phyloP scores from a whole-genome alignment of 2,113 vertebrate genomes.

The Azemiops feae region DNA sequence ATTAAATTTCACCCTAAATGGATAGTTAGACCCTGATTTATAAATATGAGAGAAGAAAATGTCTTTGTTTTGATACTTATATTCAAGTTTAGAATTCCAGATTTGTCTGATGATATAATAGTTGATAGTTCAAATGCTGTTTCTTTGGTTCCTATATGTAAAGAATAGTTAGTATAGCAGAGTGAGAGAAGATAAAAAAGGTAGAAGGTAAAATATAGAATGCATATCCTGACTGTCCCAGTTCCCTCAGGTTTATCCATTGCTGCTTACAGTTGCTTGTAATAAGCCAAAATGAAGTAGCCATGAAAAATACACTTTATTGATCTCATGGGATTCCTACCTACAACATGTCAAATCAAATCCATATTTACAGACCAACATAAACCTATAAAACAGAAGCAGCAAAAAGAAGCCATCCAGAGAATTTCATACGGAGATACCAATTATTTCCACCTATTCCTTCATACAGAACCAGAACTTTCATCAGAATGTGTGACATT shows the following conservation, averaged over 20 bases:
- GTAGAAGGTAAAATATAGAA: not conserved
- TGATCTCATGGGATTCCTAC: not conserved
- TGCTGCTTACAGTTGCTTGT: not conserved
- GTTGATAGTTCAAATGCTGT: not conserved
- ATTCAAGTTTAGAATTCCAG: not conserved
- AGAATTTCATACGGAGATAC: not conserved
- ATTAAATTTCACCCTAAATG: not conserved
- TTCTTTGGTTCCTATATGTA: not conserved
- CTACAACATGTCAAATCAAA: not conserved
- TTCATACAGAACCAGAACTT: too few species aligned
- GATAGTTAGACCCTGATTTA: not conserved
- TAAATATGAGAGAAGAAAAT: not conserved
- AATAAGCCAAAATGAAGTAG: not conserved
- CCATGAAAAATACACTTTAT: not conserved
- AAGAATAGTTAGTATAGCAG: not conserved
- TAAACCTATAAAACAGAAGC: not conserved
- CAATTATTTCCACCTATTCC: not conserved
- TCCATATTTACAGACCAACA: not conserved
- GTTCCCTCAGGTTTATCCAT: not conserved
- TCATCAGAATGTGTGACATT: not conserved
- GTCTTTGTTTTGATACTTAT: fast-evolving
- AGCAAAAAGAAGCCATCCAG: not conserved
- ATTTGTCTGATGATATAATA: not conserved
- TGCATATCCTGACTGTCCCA: not conserved
- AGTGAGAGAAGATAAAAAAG: not conserved